A percentile compares a stretch with the other conserved stretches of the same genome.
phyloP scores from a whole-genome alignment of 2,888 invertebrate genomes.

The Latrodectus elegans region DNA sequence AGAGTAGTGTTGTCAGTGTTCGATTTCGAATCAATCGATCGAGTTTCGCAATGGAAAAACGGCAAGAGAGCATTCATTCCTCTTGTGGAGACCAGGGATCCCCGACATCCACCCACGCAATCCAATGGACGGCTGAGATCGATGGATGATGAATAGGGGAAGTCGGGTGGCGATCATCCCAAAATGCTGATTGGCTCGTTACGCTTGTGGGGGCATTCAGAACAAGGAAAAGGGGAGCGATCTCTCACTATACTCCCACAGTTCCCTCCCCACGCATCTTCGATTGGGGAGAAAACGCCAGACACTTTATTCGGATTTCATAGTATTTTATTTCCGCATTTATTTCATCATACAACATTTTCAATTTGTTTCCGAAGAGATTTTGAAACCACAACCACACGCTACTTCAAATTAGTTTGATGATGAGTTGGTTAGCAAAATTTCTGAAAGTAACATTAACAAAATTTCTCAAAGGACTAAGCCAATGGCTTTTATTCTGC shows the following conservation, averaged over 20 bases:
- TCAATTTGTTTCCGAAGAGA: background rate
- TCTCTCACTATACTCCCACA: background rate
- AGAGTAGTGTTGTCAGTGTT: no score
- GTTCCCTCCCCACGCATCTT: background rate
- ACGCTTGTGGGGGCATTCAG: background rate
- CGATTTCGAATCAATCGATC: background rate
- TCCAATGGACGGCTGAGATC: constrained; percentile 11
- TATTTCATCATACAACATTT: background rate
- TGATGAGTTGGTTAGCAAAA: background rate
- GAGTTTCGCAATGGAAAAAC: background rate
- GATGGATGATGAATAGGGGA: constrained; percentile 34
- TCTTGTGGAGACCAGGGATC: background rate
- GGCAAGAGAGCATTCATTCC: background rate
- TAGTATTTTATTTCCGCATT: background rate
- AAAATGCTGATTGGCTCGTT: constrained; percentile 25
- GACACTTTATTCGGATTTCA: no score
- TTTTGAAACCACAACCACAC: no score
- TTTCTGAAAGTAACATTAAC: background rate
- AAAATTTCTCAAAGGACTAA: background rate
- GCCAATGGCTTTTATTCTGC: no score
- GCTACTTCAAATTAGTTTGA: background rate
- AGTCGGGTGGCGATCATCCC: background rate
- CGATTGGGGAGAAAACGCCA: background rate
- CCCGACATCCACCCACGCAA: constrained; percentile 31
- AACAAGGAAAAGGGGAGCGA: background rate